Percentiles rank a stretch among this genome's conserved stretches.
phyloP scores from a whole-genome alignment of 2,888 invertebrate species.

The Drosophila merina region DNA sequence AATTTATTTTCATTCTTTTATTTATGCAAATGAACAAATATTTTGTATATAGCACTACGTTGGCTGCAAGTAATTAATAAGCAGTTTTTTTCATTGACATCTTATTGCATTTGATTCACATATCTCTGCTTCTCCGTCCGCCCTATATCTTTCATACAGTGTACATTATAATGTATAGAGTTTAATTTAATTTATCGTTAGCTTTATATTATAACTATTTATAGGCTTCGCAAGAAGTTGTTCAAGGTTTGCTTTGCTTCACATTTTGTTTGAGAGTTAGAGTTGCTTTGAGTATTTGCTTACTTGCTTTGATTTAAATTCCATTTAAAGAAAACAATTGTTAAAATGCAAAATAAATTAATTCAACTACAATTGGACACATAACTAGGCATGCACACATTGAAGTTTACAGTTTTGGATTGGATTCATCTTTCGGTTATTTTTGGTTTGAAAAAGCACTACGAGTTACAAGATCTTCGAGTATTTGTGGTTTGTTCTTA shows the following conservation, averaged over 20 bases:
- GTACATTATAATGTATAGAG: slow-evolving; percentile 45
- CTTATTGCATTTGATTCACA: slow-evolving; percentile 64
- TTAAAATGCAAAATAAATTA: slow-evolving; percentile 64
- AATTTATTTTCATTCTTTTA: slow-evolving; percentile 55
- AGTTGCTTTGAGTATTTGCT: slow-evolving; percentile 67
- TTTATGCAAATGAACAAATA: slow-evolving; percentile 67
- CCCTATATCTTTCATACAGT: slow-evolving; percentile 23
- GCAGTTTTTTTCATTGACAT: slow-evolving; percentile 61
- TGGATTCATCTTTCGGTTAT: slow-evolving; percentile 31
- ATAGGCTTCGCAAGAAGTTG: slow-evolving; percentile 56
- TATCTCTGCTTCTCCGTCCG: slow-evolving; percentile 13
- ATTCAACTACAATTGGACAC: slow-evolving; percentile 62
- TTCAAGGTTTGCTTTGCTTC: slow-evolving; percentile 39
- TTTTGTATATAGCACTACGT: slow-evolving; percentile 70
- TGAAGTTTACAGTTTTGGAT: slow-evolving; percentile 50
- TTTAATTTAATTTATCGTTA: slow-evolving; percentile 47
- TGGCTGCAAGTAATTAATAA: slow-evolving; percentile 63
- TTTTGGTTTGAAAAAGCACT: slow-evolving; percentile 73
- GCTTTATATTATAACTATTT: slow-evolving; percentile 50
- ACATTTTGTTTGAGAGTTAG: slow-evolving; percentile 40
- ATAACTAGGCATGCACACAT: slow-evolving; percentile 60
- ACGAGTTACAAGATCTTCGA: slow-evolving; percentile 54
- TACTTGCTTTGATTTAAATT: slow-evolving; percentile 51
- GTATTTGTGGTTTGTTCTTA: slow-evolving; percentile 61
- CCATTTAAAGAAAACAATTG: slow-evolving; percentile 46